phyloP scores from a whole-genome alignment of 2,113 vertebrate genomes.

The Halcyon malimbica region DNA sequence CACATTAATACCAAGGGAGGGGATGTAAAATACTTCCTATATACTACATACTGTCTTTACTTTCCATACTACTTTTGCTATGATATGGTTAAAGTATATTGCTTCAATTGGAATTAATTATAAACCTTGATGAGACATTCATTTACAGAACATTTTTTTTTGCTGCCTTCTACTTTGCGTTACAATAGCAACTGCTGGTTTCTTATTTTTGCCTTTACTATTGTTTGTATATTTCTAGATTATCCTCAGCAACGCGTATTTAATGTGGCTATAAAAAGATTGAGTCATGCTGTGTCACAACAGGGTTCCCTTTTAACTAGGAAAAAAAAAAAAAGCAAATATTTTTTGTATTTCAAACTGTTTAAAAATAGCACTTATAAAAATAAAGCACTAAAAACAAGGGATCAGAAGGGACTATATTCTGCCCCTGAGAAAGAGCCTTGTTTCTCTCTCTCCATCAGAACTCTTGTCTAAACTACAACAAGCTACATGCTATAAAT shows the following conservation, averaged over 20 bases:
- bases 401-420: neutral
- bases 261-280: conserved; percentile 54
- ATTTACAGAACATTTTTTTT: neutral
- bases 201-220: neutral
- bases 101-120: neutral
- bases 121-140: neutral
- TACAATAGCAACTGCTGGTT: neutral
- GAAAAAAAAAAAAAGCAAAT: neutral
- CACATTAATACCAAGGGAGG: neutral
- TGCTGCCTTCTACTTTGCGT: neutral
- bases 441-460: neutral
- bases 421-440: neutral
- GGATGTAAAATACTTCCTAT: neutral
- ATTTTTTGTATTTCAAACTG: conserved; percentile 28
- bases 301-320: conserved; percentile 37
- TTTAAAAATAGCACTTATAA: conserved; percentile 27
- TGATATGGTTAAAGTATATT: neutral
- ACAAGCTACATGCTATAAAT: neutral
- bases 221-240: neutral
- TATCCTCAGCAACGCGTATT: conserved; percentile 33
- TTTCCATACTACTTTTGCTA: neutral
- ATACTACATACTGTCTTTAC: neutral
- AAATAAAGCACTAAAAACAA: conserved; percentile 34
- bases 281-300: conserved; percentile 49
- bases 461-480: neutral